A percentile compares a stretch with the other conserved stretches of the same genome.
Evolutionary conservation across 2,113 vertebrate species (phyloP).

Genomic region (Scomber japonicus): DNA sequence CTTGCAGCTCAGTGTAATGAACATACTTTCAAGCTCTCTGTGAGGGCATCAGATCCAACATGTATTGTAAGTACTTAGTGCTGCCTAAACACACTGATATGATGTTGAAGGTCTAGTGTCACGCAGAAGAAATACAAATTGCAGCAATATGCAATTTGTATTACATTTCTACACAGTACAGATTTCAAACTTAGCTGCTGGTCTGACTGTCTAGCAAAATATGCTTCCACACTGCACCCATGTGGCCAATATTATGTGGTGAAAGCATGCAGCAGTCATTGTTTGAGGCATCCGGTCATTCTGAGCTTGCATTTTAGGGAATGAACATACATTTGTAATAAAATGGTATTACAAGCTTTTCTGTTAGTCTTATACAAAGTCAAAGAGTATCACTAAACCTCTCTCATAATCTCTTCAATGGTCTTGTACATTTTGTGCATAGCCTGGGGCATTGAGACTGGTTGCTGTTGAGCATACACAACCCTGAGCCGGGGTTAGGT

Average conservation of each 20-base stretch:
- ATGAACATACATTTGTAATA: neutral
- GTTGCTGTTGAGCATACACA: neutral
- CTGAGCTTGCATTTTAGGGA: neutral
- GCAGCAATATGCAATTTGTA: neutral
- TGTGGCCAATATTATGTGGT: constrained; percentile 64
- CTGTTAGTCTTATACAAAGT: neutral
- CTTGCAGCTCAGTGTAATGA: constrained; percentile 13
- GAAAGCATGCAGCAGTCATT: neutral
- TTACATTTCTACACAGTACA: neutral
- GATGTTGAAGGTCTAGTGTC: constrained; percentile 10
- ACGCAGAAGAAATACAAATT: neutral
- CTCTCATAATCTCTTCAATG: too few relatives aligned
- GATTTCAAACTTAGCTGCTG: neutral
- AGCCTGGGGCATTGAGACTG: too few relatives aligned
- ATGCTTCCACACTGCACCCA: constrained; percentile 63
- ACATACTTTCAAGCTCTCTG: neutral
- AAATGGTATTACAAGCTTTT: neutral
- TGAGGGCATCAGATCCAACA: constrained; percentile 18
- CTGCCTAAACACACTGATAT: neutral
- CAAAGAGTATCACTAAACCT: neutral
- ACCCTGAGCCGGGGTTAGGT: neutral
- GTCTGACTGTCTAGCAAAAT: neutral
- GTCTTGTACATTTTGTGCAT: too few relatives aligned
- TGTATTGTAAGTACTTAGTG: neutral
- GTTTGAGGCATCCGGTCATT: neutral